A percentile compares a stretch with the other conserved stretches of the same genome.
Evolutionary conservation across 2,888 invertebrate genomes (phyloP).

Genomic region (Aphidius colemani): DNA sequence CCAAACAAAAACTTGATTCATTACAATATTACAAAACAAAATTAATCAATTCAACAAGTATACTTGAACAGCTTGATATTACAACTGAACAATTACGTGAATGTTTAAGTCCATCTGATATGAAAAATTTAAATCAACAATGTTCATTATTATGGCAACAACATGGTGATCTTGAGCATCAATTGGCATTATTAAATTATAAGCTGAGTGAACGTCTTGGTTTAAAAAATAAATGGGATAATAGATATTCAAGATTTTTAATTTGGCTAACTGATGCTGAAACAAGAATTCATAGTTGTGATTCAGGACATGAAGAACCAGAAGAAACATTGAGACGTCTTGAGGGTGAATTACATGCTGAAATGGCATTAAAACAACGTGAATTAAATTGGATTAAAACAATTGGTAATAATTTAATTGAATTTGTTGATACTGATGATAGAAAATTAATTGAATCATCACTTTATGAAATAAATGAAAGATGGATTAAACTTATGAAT

Average conservation of each 20-base stretch:
- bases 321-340: conserved; percentile 74
- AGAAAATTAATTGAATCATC: conserved; percentile 65
- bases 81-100: conserved; percentile 84
- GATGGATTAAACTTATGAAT: conserved; percentile 72
- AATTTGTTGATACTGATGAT: conserved; percentile 68
- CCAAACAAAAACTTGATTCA: conserved; percentile 69
- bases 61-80: conserved; percentile 73
- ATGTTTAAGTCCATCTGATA: conserved; percentile 81
- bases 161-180: conserved; percentile 80
- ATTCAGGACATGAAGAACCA: conserved; percentile 66
- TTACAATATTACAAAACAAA: conserved; percentile 68
- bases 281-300: conserved; percentile 57
- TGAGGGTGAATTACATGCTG: conserved; percentile 76
- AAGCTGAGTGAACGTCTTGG: conserved; percentile 76
- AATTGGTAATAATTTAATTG: conserved; percentile 70
- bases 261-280: conserved; percentile 76
- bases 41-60: conserved; percentile 65
- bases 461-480: conserved; percentile 68
- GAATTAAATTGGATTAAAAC: conserved; percentile 79
- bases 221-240: conserved; percentile 73
- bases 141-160: conserved; percentile 80
- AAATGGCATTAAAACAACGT: conserved; percentile 75
- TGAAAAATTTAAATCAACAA: conserved; percentile 78
- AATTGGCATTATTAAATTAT: conserved; percentile 73
- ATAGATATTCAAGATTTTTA: conserved; percentile 68